Conservation (phyloP, 2,888 invertebrate genomes). For the Chymomyza fuscimana region DNA sequence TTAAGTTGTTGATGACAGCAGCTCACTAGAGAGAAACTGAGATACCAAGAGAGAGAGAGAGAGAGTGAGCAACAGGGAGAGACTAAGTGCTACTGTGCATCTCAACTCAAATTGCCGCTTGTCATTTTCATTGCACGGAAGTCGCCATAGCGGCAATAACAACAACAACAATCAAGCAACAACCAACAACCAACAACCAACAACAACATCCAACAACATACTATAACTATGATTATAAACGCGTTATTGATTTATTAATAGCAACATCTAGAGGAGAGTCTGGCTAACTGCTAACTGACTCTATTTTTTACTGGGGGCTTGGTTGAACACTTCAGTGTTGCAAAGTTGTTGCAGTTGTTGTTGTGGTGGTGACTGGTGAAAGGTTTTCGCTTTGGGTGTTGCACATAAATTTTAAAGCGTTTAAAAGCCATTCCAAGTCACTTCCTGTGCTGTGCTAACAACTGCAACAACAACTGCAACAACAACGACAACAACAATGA, state of each 20-base stretch:
- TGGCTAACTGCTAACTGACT: not conserved
- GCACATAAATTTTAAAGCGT: slow-evolving; percentile 60
- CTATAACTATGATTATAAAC: slow-evolving; percentile 64
- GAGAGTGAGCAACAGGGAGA: too few relatives aligned
- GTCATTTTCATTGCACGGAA: slow-evolving; percentile 59
- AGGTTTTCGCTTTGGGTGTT: slow-evolving; percentile 68
- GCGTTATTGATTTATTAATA: slow-evolving; percentile 33
- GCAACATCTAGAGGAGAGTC: not conserved
- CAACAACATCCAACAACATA: slow-evolving; percentile 22
- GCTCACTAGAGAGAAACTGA: not conserved
- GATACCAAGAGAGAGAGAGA: not conserved
- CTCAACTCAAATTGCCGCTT: slow-evolving; percentile 58
- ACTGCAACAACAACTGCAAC: not conserved
- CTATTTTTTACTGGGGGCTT: not conserved
- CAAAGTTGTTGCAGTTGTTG: slow-evolving; percentile 10
- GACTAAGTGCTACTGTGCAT: not conserved
- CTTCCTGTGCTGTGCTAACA: not conserved
- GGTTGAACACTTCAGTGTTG: not conserved
- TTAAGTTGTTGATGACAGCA: slow-evolving; percentile 50
- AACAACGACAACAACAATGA: slow-evolving; percentile 1
- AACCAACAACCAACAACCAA: slow-evolving; percentile 5
- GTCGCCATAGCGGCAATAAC: slow-evolving; percentile 34
- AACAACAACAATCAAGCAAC: slow-evolving; percentile 20
- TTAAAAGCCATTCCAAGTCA: slow-evolving; percentile 47
- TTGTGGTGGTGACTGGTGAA: slow-evolving; percentile 60